Evolutionary conservation across 2,888 invertebrate species (phyloP), one percentile per base, ranked within the genome.

Genomic region (Suillia variegata): DNA sequence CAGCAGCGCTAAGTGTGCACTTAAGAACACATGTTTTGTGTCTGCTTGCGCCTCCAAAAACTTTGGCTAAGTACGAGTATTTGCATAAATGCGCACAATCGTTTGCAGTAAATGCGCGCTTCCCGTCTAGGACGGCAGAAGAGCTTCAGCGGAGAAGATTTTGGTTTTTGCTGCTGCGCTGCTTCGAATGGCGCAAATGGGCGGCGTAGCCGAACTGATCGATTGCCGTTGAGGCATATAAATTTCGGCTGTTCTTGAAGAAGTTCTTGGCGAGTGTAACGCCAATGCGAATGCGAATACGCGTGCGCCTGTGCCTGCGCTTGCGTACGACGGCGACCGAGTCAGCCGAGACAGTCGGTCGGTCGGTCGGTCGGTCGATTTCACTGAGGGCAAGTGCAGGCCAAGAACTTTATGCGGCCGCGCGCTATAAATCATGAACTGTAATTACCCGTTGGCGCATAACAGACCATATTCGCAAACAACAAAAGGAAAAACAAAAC

Each of bases 391-490:
- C 31, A 31, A 50, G 50, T 15, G 15, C 50, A 31, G 31, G 33
- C 33, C 42, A 38, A 51, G 61, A 57, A 54, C 52, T 42, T 61
- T 38, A 42, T 42, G 55, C 58, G 45, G 54, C 54, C 63, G 38
- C 38, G 22, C n/a, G 61, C 66, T 67, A 80, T 80, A 80, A 80
- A 80, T 80, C 80, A 80, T 77, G 74, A 69, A 71, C 74, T 71
- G 78, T 78, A 80, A 80, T 80, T 79, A 80, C 78, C 79, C 80
- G 70, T 77, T 75, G 80, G 79, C 79, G 74, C 64, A 68, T 66
- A 68, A 66, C 63, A 64, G 63, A 48, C 60, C 50, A 45, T 45
- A 20, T 20, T 17, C 45, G 20, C 45, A 38, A 38, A 38, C 6
- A 8, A n/a, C n/a, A n/a, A n/a, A n/a, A n/a, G n/a, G n/a, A n/a